Evolutionary conservation across 1,140 invertebrate species (phyloP), one percentile per base, ranked within the genome.

Genomic region (Pararge aegeria): DNA sequence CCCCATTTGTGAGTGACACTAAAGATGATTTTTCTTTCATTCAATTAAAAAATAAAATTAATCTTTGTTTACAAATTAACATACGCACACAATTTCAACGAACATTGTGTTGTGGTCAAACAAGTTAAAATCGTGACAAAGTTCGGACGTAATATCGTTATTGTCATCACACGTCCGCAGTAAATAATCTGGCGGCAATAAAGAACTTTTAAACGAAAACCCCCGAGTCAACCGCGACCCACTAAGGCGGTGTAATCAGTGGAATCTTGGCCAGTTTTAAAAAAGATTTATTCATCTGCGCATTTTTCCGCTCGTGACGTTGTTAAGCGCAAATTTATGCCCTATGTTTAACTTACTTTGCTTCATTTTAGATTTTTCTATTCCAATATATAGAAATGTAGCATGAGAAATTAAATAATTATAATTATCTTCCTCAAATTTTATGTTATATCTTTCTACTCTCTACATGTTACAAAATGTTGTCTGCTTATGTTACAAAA

Each of bases 101-200:
- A 7, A 7, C 24, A n/a, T n/a, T n/a, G n/a, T 24, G 24, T 24
- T 34, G 30, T 12, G 30, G 30, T 34, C 30, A 34, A 34, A 42
- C 38, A 42, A 42, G 38, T 42, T 38, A 10, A 42, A 42, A 42
- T 46, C 21, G 12, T 21, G 40, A 30, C 40, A 46, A 53, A 60
- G 57, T 53, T 48, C 34, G 38, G 15, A 27, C 40, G 38, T 16
- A 37, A 60, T 53, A 60, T 52, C 57, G 49, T 60, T 53, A 60
- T 60, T 60, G 57, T 60, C 57, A 60, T 60, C 57, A 60, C 50
- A 60, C 57, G 57, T 60, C 50, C 50, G 50, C 57, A 55, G 52
- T 61, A 54, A 61, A 52, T 29, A 54, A 37, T 16, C 27, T 29
- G 5, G 42, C 20, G 21, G 46, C 44, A 19, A 58, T 50, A 50